Evolutionary conservation across 1,140 invertebrate species (phyloP).

Genomic region (Pollicipes pollicipes): DNA sequence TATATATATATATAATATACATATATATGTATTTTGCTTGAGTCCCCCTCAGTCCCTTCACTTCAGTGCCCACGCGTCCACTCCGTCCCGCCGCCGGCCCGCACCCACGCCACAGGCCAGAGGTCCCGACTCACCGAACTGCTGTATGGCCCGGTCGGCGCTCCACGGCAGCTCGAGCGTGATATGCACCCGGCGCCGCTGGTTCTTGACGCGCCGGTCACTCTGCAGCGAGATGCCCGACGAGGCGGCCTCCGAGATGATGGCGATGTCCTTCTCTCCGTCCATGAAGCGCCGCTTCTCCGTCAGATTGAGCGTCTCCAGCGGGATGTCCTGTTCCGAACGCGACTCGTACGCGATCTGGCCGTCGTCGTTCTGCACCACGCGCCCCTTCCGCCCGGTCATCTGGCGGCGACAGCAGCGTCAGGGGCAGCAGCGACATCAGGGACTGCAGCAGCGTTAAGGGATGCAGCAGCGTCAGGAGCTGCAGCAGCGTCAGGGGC

Average conservation of each 20-base stretch:
- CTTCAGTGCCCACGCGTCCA: too few species aligned
- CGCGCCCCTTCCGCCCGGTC: slow-evolving; percentile 89
- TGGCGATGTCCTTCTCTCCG: slow-evolving; percentile 93
- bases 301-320: slow-evolving; percentile 77
- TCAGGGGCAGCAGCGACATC: too few species aligned
- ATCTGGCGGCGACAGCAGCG: slow-evolving; percentile 36
- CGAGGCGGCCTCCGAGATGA: slow-evolving; percentile 97
- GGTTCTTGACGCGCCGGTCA: slow-evolving; percentile 80
- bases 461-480: too few species aligned
- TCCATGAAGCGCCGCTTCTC: slow-evolving; percentile 85
- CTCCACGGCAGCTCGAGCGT: slow-evolving; percentile 99
- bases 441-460: too few species aligned
- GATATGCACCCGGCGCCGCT: slow-evolving; percentile 85
- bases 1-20: neutral
- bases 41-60: too few species aligned
- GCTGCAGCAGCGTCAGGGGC: too few species aligned
- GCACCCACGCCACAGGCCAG: too few species aligned
- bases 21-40: neutral
- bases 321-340: slow-evolving; percentile 78
- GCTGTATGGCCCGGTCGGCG: slow-evolving; percentile 97
- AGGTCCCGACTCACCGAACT: slow-evolving; percentile 68
- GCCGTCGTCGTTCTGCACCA: slow-evolving; percentile 57
- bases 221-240: slow-evolving; percentile 86
- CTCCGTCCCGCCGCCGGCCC: too few species aligned
- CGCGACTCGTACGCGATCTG: slow-evolving; percentile 85